Base-by-base conservation (phyloP, 2,113 vertebrate genomes). In the Stigmatopora nigra region DNA sequence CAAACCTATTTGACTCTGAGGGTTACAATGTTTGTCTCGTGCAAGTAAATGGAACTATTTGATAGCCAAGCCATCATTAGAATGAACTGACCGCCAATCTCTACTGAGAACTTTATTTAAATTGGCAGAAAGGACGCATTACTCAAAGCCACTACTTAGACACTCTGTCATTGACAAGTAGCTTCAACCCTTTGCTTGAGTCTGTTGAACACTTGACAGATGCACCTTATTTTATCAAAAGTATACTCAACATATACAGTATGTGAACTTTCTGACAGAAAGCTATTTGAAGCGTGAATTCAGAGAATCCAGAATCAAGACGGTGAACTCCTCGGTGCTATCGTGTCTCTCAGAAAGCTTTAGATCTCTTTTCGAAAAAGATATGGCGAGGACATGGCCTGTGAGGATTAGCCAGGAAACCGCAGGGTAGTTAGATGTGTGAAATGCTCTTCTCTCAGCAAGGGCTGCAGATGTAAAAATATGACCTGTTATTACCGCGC, bases 1-100 rank as follows among this genome's bases (percentile, higher is more conserved):
- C 25, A 31, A 31, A 31, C 90, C 88, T 91, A 90, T 94, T 92
- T 91, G 92, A 88, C 84, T 93, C 93, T 91, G 92, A 88, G 84
- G 85, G 83, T 79, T 86, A 84, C 72, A 86, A 19, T 61, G 91
- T 84, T 90, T 89, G 78, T 91, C 78, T 83, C 67, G 36, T 35
- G 58, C 60, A 55, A 56, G 65, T 61, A 84, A 76, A 78, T 61
- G 69, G 17, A 31, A 31, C 25, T 2, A 31, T 31, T 31, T 31
- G 25, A 31, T 31, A 49, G 25, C 71, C 11, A 45, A 69, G 78
- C 64, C 72, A 88, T 91, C 89, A 92, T 92, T 90, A 89, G 79
- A 78, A 82, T 88, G 81, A 66, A 64, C 77, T 86, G 84, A 90
- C 89, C 88, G 83, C 75, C 55, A 15, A 56, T 31, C 25, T 56